phyloP scores from a whole-genome alignment of 2,888 invertebrate species.

The Scaptomyza tumidula region DNA sequence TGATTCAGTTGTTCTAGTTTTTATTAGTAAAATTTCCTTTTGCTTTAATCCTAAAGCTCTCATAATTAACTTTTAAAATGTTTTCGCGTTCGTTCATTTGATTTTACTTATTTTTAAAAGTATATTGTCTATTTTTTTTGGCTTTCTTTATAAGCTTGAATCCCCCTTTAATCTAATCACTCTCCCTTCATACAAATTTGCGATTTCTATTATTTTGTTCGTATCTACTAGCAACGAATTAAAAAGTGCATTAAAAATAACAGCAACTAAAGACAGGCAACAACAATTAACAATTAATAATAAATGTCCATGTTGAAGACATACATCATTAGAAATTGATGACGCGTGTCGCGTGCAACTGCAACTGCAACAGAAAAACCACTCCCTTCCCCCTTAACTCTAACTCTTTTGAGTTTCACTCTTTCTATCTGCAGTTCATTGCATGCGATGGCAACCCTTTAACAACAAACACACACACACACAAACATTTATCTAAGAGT shows the following conservation, averaged over 20 bases:
- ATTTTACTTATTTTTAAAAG: too few relatives aligned
- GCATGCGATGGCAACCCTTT: constrained; percentile 63
- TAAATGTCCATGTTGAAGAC: constrained; percentile 61
- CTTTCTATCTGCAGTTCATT: constrained; percentile 41
- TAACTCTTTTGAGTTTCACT: neutral
- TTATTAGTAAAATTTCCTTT: too few relatives aligned
- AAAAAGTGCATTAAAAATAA: constrained; percentile 48
- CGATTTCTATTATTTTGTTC: constrained; percentile 1
- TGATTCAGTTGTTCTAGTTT: too few relatives aligned
- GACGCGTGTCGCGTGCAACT: constrained; percentile 80
- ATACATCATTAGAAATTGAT: constrained; percentile 79
- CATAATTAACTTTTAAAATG: too few relatives aligned
- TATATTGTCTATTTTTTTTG: too few relatives aligned
- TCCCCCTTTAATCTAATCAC: neutral
- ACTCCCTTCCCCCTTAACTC: neutral
- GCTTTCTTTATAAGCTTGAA: too few relatives aligned
- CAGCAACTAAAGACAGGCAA: too few relatives aligned
- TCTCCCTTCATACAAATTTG: neutral
- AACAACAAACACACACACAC: constrained; percentile 15
- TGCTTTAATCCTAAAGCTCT: too few relatives aligned
- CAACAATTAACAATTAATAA: constrained; percentile 52
- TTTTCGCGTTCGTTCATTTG: too few relatives aligned
- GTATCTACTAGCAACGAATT: constrained; percentile 33
- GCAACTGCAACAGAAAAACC: constrained; percentile 30
- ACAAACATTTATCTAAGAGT: constrained; percentile 41